phyloP scores from a whole-genome alignment of 2,888 invertebrate species.

The Alloscopus bannaensis region DNA sequence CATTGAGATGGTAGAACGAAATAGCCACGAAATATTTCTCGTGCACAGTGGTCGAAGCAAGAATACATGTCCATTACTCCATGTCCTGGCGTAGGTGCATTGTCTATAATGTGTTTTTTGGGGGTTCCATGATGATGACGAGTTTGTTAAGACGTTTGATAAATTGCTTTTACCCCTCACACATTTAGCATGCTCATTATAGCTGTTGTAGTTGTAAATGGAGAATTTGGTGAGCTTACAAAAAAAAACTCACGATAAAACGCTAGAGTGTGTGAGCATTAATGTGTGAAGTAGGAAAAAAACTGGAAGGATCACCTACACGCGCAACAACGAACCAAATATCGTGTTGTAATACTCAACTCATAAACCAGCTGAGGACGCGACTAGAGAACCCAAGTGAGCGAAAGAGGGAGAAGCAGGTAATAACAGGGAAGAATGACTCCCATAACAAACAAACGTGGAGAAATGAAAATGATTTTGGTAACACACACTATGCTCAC shows the following conservation, averaged over 20 bases:
- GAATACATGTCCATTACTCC: conserved; percentile 14
- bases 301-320: conserved; percentile 49
- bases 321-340: conserved; percentile 30
- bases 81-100: not conserved
- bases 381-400: not conserved
- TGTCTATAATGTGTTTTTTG: conserved; percentile 25
- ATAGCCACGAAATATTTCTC: too few relatives aligned
- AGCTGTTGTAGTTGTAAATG: conserved; percentile 7
- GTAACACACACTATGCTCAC: conserved; percentile 5
- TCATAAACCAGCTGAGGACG: not conserved
- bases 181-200: conserved; percentile 55
- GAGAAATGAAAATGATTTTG: conserved; percentile 16
- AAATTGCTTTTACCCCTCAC: conserved; percentile 61
- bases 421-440: conserved; percentile 53
- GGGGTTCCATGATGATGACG: conserved; percentile 59
- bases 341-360: conserved; percentile 9
- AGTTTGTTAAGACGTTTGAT: conserved; percentile 61
- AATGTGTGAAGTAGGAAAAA: conserved; percentile 20
- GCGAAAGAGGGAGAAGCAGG: conserved; percentile 32
- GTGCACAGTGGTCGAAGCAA: conserved; percentile 5
- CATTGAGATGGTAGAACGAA: too few relatives aligned
- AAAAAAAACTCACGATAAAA: too few relatives aligned
- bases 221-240: too few relatives aligned
- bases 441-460: conserved; percentile 47
- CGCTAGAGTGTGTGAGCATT: conserved; percentile 24